Evolutionary conservation across 2,113 vertebrate species (phyloP), one percentile per base, ranked within the genome.

Genomic region (Burhinus oedicnemus): DNA sequence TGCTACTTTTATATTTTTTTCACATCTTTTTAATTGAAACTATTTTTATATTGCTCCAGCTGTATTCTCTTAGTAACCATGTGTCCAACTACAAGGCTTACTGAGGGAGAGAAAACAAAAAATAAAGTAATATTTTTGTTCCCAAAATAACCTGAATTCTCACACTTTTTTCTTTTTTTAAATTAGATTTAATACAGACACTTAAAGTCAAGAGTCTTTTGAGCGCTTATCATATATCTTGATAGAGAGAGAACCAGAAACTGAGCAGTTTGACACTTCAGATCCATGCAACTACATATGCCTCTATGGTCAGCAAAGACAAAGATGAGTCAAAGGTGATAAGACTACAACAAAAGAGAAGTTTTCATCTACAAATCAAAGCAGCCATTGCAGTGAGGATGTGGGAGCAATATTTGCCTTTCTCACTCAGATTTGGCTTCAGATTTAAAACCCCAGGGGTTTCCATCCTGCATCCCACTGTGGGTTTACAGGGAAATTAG

Each of bases 1-100:
- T 71, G 55, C 66, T 92, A 65, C 65, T 92, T 95, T 81, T 58
- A 83, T 58, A 70, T 54, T 80, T 95, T 96, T 83, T 97, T 82
- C 86, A 89, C 80, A 83, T 96, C 36, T 88, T 95, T 97, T 97
- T 83, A 95, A 95, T 94, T 92, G 74, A 76, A 92, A 77, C 92
- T 97, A 97, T 97, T 97, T 97, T 94, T 96, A 62, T 49, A 87
- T 72, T 80, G 49, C 84, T 97, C 85, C 93, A 96, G 95, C 91
- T 95, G 95, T 92, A 97, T 55, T 95, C 51, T 83, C 85, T 95
- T 86, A 91, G 76, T 86, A 95, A 96, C 89, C 72, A 77, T 55
- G 66, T 93, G 62, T 81, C 82, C 84, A 82, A 95, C 55, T 83
- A 78, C 47, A 96, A 93, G 87, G 60, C 80, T 84, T 58, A 29